A percentile compares a stretch with the other conserved stretches of the same genome.
phyloP scores from a whole-genome alignment of 2,888 invertebrate genomes.

The Macaria notata region DNA sequence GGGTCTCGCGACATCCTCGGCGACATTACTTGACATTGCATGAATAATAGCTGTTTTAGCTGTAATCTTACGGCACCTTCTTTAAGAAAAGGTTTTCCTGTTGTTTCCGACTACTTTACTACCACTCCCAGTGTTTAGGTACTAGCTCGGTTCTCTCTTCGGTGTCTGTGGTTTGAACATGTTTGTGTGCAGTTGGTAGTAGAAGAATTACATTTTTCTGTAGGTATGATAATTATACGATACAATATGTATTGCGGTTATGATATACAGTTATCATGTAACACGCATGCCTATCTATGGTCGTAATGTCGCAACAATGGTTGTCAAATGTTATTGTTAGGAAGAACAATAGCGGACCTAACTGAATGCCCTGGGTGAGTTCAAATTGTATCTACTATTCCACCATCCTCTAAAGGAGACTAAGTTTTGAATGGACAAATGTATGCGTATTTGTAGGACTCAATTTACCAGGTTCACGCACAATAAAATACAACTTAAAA shows the following conservation, averaged over 20 bases:
- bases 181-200: too few relatives aligned
- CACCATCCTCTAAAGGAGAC: slow-evolving; percentile 3
- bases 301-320: slow-evolving; percentile 41
- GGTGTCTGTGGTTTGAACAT: too few relatives aligned
- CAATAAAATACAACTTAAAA: neutral
- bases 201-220: too few relatives aligned
- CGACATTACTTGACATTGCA: slow-evolving; percentile 45
- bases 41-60: slow-evolving; percentile 41
- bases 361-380: slow-evolving; percentile 23
- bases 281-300: slow-evolving; percentile 18
- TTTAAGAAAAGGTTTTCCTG: slow-evolving; percentile 20
- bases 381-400: slow-evolving; percentile 19
- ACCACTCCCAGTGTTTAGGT: too few relatives aligned
- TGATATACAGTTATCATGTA: slow-evolving; percentile 11
- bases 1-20: slow-evolving; percentile 43
- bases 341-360: slow-evolving; percentile 41
- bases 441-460: slow-evolving; percentile 3
- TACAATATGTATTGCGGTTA: neutral
- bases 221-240: too few relatives aligned
- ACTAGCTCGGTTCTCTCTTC: too few relatives aligned
- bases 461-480: slow-evolving; percentile 4
- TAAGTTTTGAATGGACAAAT: slow-evolving; percentile 9
- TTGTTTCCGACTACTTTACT: too few relatives aligned
- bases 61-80: slow-evolving; percentile 12
- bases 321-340: slow-evolving; percentile 52